A percentile compares a stretch with the other conserved stretches of the same genome.
phyloP scores from a whole-genome alignment of 1,140 invertebrate genomes.

The Watersipora subatra region DNA sequence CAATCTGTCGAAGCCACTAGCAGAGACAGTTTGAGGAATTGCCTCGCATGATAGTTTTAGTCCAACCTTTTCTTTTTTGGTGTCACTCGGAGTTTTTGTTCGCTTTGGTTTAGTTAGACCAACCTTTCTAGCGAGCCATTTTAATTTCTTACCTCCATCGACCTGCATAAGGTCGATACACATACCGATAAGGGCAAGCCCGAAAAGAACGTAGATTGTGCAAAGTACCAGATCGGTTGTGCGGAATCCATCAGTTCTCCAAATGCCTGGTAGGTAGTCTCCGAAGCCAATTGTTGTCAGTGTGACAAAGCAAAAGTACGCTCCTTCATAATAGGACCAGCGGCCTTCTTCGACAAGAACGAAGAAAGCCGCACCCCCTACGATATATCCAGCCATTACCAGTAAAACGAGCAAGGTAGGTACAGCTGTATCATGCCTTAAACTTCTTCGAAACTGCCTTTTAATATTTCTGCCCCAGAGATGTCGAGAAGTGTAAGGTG shows the following conservation, averaged over 20 bases:
- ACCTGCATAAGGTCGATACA: slow-evolving; percentile 82
- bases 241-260: slow-evolving; percentile 16
- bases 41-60: background rate
- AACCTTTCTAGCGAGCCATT: slow-evolving; percentile 44
- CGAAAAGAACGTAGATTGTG: slow-evolving; percentile 67
- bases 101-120: background rate
- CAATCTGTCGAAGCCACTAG: too few species aligned
- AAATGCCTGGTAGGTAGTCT: slow-evolving; percentile 44
- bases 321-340: slow-evolving; percentile 70
- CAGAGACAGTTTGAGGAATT: background rate
- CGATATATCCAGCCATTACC: slow-evolving; percentile 37
- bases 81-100: background rate
- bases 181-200: slow-evolving; percentile 78
- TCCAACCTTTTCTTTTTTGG: background rate
- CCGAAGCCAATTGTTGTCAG: slow-evolving; percentile 65
- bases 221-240: slow-evolving; percentile 24
- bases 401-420: slow-evolving; percentile 32
- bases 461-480: background rate
- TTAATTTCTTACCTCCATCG: slow-evolving; percentile 63
- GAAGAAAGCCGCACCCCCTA: slow-evolving; percentile 35
- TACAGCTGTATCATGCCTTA: slow-evolving; percentile 14
- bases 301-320: slow-evolving; percentile 84
- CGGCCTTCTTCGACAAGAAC: slow-evolving; percentile 20
- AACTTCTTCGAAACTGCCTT: background rate
- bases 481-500: background rate